Percentiles rank a stretch among this genome's conserved stretches.
Evolutionary conservation across 64 coral and sea anemone genomes (phyloP).

Genomic region (Cladopsammia gracilis): DNA sequence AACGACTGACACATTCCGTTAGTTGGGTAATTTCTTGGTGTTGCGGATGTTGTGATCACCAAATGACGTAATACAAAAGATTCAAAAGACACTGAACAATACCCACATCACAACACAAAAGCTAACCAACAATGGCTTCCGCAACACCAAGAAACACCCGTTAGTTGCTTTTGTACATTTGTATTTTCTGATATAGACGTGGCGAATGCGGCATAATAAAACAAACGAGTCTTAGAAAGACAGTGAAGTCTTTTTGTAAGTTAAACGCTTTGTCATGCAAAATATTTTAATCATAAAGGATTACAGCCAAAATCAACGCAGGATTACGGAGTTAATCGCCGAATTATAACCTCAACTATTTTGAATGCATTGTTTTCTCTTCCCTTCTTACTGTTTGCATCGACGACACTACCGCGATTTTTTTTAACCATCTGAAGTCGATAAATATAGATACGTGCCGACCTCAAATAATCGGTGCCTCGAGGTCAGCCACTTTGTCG

Average conservation of each 20-base stretch:
- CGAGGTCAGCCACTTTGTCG: neutral
- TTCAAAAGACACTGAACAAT: too few species aligned
- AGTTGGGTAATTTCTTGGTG: too few species aligned
- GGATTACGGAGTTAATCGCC: neutral
- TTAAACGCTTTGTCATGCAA: constrained; percentile 38
- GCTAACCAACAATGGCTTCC: too few species aligned
- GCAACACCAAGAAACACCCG: too few species aligned
- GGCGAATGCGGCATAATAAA: neutral
- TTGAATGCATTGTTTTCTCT: neutral
- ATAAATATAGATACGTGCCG: neutral
- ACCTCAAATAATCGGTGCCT: neutral
- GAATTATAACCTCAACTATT: neutral
- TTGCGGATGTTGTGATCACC: too few species aligned
- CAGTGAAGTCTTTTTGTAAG: constrained; percentile 6
- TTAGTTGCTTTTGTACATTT: neutral
- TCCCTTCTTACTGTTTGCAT: neutral
- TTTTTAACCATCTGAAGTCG: too few species aligned
- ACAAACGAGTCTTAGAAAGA: neutral
- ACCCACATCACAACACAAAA: too few species aligned
- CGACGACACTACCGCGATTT: too few species aligned
- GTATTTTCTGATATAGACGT: neutral
- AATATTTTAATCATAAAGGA: constrained; percentile 36
- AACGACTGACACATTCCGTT: too few species aligned
- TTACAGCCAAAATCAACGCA: neutral
- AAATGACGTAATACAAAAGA: too few species aligned